Base-by-base conservation (phyloP, 2,888 invertebrate species). In the Eurois occulta region DNA sequence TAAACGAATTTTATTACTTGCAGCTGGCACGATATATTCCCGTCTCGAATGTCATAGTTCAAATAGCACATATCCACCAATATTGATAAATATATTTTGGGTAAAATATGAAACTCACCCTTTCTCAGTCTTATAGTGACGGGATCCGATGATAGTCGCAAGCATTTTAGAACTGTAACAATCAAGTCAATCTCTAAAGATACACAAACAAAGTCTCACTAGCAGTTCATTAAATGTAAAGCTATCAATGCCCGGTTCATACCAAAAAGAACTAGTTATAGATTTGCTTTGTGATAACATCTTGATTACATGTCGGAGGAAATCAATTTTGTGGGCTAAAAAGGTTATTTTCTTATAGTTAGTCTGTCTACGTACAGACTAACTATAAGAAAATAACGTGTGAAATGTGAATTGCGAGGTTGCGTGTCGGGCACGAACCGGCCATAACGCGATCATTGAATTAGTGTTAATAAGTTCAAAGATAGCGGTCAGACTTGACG, bases 141-240 rank as follows among this genome's bases (percentile, higher is more conserved):
- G 92, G 98, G 98, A 97, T 99, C 98, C 96, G 98, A 97, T 90
- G 99, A 98, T 94, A 99, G 97, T 94, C 99, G 98, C 94, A 99
- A 98, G 97, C 99, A 99, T 98, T 98, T 99, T 97, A 99, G 97
- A 97, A 99, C 99, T 98, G 97, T 91, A 98, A 98, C 95, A 96
- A 94, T 92, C 89, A 86, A 87, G 81, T n/a, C 73, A 60, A 81
- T 75, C 68, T 77, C 66, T 86, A 66, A 77, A 77, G 58, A 46
- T 38, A 80, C 41, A 46, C 35, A 55, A 28, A 65, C 55, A 58
- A 62, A n/a, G 11, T 35, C 48, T 68, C 67, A 58, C 24, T 58
- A 16, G 6, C 28, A 58, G 24, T 38, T 66, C 7, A 48, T 43
- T 69, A 83, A 81, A 88, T 84, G 86, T 52, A 62, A 28, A 46